Percentiles rank a stretch among this genome's conserved stretches.
These are phyloP conservation scores for Andrena bicolor DNA, from an alignment of 2,888 invertebrate genomes.

Conservation along the genomic window DNA sequence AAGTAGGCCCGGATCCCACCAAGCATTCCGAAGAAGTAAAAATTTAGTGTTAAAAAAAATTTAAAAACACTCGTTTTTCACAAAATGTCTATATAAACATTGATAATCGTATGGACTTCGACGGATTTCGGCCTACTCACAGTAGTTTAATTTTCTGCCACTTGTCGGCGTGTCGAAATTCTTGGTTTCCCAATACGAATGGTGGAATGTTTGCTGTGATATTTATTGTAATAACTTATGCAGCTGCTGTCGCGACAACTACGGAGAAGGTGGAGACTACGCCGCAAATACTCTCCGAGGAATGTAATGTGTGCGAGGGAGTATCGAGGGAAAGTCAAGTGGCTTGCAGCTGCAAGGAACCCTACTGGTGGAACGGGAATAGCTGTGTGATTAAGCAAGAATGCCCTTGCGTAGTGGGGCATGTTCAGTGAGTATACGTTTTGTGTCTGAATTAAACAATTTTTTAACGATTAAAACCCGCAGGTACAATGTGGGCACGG, in stretches of 20 bases:
- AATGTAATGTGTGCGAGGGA: conserved; percentile 87
- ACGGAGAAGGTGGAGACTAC: not conserved
- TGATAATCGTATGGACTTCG: too few species aligned
- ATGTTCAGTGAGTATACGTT: conserved; percentile 85
- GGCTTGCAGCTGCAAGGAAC: conserved; percentile 86
- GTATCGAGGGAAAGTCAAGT: conserved; percentile 81
- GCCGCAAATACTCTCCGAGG: not conserved
- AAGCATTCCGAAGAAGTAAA: too few species aligned
- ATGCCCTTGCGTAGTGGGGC: conserved; percentile 92
- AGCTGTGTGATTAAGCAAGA: conserved; percentile 90
- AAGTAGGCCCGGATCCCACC: too few species aligned
- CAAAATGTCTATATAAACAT: too few species aligned
- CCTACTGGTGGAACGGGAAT: conserved; percentile 90
- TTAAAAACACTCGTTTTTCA: too few species aligned
- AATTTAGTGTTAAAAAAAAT: too few species aligned
- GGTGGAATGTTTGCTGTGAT: not conserved
- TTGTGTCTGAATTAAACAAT: not conserved
- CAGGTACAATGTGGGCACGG: conserved; percentile 91
- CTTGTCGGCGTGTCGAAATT: too few species aligned
- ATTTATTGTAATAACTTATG: not conserved
- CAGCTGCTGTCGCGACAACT: conserved; percentile 19
- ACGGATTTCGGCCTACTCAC: too few species aligned
- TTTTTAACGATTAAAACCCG: not conserved
- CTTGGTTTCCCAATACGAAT: too few species aligned
- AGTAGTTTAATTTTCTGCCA: too few species aligned